Evolutionary conservation across 2,888 invertebrate genomes (phyloP), one percentile per base, ranked within the genome.

Genomic region (Spatulosminthurus flaviceps): DNA sequence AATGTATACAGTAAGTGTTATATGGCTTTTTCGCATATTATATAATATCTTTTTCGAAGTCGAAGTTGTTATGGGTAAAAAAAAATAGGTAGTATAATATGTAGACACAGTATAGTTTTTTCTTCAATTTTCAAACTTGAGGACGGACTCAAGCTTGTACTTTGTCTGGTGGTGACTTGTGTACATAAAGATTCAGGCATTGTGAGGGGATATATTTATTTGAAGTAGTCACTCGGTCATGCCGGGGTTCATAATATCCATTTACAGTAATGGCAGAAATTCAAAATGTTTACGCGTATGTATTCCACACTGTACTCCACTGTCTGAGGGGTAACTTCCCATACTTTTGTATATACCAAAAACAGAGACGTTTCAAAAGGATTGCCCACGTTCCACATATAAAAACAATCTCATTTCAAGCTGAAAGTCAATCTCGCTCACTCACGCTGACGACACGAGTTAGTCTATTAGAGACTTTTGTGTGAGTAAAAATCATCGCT

Each of bases 181-280:
- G 34, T 34, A 34, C 5, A 9, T 34, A 34, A 7, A 7, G 34
- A 34, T 34, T 9, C 34, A 34, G 4, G 34, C 5, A 34, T 34
- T 9, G 34, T 34, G 34, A 9, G 16, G 9, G 51, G 51, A 51
- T 51, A 51, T 51, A 51, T 51, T 51, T 51, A 51, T 51, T 51
- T 51, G 16, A n/a, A 51, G n/a, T n/a, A 51, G 51, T 51, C 51
- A 51, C 51, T 51, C 51, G 51, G 51, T 51, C 51, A 51, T 51
- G 51, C 51, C n/a, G 51, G 51, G n/a, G 51, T 51, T 51, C 51
- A 51, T 51, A 51, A 51, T 51, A 51, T 51, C 51, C 51, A 51
- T 51, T 51, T 51, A 51, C 51, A 51, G 51, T 51, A 51, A 51
- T 51, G 51, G 51, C 51, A 51, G 51, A 51, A 51, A 51, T 51